Percentiles rank a stretch among this genome's conserved stretches.
Evolutionary conservation across 2,888 invertebrate genomes (phyloP).

Genomic region (Drosophila robusta): DNA sequence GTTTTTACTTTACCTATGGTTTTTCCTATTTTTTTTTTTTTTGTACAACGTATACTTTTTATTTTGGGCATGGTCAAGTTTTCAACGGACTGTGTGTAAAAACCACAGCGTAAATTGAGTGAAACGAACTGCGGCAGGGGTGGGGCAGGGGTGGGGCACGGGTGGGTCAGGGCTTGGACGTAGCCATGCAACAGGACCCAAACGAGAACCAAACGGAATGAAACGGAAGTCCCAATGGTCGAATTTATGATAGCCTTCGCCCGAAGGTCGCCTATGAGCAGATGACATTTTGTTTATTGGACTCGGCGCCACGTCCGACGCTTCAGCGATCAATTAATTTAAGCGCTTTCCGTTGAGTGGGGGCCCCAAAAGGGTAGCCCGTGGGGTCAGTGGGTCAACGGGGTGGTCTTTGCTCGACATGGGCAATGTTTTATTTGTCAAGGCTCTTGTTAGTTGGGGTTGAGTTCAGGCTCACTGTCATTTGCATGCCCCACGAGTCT

Average conservation of each 20-base stretch:
- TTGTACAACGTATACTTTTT: neutral
- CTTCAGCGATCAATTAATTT: slow-evolving; percentile 68
- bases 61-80: slow-evolving; percentile 4
- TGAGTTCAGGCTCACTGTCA: slow-evolving; percentile 32
- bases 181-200: slow-evolving; percentile 17
- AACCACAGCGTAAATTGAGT: slow-evolving; percentile 60
- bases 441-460: slow-evolving; percentile 25
- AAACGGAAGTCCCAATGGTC: slow-evolving; percentile 33
- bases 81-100: slow-evolving; percentile 22
- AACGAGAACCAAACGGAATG: slow-evolving; percentile 5
- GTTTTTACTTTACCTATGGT: neutral
- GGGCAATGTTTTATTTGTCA: slow-evolving; percentile 40
- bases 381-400: slow-evolving; percentile 21
- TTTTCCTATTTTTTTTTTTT: neutral
- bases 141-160: slow-evolving; percentile 2
- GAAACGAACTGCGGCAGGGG: slow-evolving; percentile 36
- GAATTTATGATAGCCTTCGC: slow-evolving; percentile 54
- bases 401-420: neutral
- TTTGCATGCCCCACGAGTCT: slow-evolving; percentile 52
- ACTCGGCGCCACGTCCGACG: slow-evolving; percentile 14
- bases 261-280: slow-evolving; percentile 18
- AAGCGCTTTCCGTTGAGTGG: slow-evolving; percentile 44
- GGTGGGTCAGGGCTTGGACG: neutral
- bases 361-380: neutral
- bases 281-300: slow-evolving; percentile 59